phyloP scores from a whole-genome alignment of 2,797 vertebrate genomes.

The Lateolabrax maculatus region DNA sequence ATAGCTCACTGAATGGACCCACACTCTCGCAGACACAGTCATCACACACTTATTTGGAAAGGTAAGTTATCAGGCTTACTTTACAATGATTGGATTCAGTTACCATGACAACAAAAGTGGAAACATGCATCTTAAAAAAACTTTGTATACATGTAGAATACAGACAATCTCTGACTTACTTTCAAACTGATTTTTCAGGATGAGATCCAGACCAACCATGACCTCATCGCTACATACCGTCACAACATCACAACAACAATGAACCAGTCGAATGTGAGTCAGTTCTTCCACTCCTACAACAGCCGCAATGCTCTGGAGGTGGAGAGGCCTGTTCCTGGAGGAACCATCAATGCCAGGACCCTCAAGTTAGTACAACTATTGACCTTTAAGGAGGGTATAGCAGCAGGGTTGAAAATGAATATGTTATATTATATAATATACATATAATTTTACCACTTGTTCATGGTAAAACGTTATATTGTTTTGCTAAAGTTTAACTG shows the following conservation, averaged over 20 bases:
- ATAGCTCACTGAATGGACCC: slow-evolving; percentile 93
- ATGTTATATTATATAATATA: too few species aligned
- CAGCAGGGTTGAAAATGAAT: background rate
- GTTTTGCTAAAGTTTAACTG: background rate
- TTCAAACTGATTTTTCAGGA: slow-evolving; percentile 84
- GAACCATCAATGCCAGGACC: slow-evolving; percentile 83
- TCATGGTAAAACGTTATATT: background rate
- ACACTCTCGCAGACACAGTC: slow-evolving; percentile 91
- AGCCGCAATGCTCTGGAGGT: slow-evolving; percentile 91
- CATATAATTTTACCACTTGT: background rate
- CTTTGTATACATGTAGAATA: background rate
- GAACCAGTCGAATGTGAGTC: slow-evolving; percentile 92
- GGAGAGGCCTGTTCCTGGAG: slow-evolving; percentile 89
- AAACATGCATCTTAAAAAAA: background rate
- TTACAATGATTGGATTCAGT: background rate
- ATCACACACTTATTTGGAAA: slow-evolving; percentile 95
- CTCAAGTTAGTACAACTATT: slow-evolving; percentile 88
- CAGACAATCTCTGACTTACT: background rate
- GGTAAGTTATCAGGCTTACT: slow-evolving; percentile 76
- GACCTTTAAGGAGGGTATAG: background rate
- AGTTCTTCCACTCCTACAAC: slow-evolving; percentile 94
- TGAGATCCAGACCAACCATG: slow-evolving; percentile 92
- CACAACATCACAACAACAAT: slow-evolving; percentile 91
- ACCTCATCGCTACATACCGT: slow-evolving; percentile 93
- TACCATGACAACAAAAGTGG: background rate